Percentiles rank a stretch among this genome's conserved stretches.
Conservation (phyloP, 2,888 invertebrate genomes). For the Heliconius hortense region DNA sequence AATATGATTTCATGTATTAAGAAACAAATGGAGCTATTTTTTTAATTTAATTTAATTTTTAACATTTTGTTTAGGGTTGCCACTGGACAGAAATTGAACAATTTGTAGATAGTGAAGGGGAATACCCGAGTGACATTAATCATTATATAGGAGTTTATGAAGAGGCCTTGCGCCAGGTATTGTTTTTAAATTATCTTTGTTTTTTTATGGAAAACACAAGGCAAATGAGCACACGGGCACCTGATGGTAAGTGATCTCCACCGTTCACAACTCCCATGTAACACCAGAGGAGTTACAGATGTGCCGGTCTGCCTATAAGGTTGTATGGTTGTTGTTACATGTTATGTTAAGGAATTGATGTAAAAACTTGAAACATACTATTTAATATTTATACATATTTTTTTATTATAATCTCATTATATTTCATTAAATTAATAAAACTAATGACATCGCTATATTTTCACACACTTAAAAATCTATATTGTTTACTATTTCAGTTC, state of each 20-base stretch:
- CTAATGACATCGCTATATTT: background rate
- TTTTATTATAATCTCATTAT: no score
- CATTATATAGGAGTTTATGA: slow-evolving; percentile 68
- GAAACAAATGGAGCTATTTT: background rate
- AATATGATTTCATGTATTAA: no score
- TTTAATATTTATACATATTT: no score
- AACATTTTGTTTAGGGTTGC: slow-evolving; percentile 54
- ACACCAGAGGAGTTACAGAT: no score
- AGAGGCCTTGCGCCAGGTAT: slow-evolving; percentile 65
- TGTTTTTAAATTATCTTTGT: background rate
- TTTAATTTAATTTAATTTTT: slow-evolving; percentile 44
- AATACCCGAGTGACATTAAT: slow-evolving; percentile 59
- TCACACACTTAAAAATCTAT: background rate
- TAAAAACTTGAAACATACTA: background rate
- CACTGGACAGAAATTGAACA: slow-evolving; percentile 71
- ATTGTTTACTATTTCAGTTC: slow-evolving; percentile 53
- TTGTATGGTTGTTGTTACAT: no score
- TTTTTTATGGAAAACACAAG: no score
- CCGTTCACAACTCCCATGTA: no score
- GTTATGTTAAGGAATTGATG: background rate
- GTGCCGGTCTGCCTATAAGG: no score
- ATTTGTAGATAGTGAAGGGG: slow-evolving; percentile 55
- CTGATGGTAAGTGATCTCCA: no score
- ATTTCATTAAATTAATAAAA: no score
- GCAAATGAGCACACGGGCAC: no score